Base-by-base conservation (phyloP, 2,888 invertebrate genomes). In the Peribatodes rhomboidaria region DNA sequence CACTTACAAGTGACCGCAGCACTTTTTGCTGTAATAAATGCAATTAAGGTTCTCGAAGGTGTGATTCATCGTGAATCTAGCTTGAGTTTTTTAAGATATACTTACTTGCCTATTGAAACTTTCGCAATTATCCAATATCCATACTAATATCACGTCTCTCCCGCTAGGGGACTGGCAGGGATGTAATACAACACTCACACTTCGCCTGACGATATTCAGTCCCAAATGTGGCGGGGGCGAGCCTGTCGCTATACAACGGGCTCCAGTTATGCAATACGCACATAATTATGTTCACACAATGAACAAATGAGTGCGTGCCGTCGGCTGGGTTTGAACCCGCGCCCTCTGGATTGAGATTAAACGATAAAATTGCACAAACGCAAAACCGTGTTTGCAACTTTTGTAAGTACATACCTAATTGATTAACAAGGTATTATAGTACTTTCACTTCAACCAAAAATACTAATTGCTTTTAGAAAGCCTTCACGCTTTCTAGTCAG, bases 401-500 rank as follows among this genome's bases (percentile, higher is more conserved):
- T 64, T 52, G 16, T 13, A 10, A 44, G 22, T 22, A 18, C 1
- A 9, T 50, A 60, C 22, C 54, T 59, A 61, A 72, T 72, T 66
- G 68, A 70, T 72, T 69, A 67, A 66, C 62, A 64, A 68, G 62
- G 22, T 54, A 64, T 58, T 63, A 64, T 64, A 37, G 37, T 61
- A 68, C 70, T 72, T 72, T 72, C 70, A 65, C 70, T 66, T 31
- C 47, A 47, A 47, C 70, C 64, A 57, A 72, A 70, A 67, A 70
- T 67, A 67, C 67, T 70, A 69, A 70, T 70, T 68, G 70, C 53
- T 20, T 63, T 67, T 70, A 70, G 70, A 72, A 72, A 72, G 72
- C 67, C 64, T 70, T 72, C 61, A 72, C 69, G 72, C 72, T 70
- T 72, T 72, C 72, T 72, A 72, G 66, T 37, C 66, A 66, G 67